A percentile compares a stretch with the other conserved stretches of the same genome.
These are phyloP conservation scores for Drosophila melanogaster DNA, from an alignment of 1,140 invertebrate genomes.

Conservation along the genomic window Release_6_plus_ISO1_MT NT_033777.3:29290001-29290500, in stretches of 20 bases:
- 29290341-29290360: slow-evolving; percentile 59
- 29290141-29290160: too few relatives aligned
- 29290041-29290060: slow-evolving; percentile 30
- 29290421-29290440: slow-evolving; percentile 19
- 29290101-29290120: background rate
- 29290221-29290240: too few relatives aligned
- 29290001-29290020: slow-evolving; percentile 8
- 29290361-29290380: slow-evolving; percentile 39
- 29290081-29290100: background rate
- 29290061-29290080: background rate
- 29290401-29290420: slow-evolving; percentile 45
- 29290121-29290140: background rate
- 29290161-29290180: too few relatives aligned
- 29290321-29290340: slow-evolving; percentile 45
- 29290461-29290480: slow-evolving; percentile 53
- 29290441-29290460: slow-evolving; percentile 47
- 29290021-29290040: slow-evolving; percentile 18
- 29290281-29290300: slow-evolving; percentile 53
- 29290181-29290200: too few relatives aligned
- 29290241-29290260: background rate
- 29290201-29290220: too few relatives aligned
- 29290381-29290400: slow-evolving; percentile 64
- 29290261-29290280: background rate
- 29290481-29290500: slow-evolving; percentile 17
- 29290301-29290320: slow-evolving; percentile 25